Base-by-base conservation (phyloP, 1,140 invertebrate species). In the Drosophila ficusphila region DNA sequence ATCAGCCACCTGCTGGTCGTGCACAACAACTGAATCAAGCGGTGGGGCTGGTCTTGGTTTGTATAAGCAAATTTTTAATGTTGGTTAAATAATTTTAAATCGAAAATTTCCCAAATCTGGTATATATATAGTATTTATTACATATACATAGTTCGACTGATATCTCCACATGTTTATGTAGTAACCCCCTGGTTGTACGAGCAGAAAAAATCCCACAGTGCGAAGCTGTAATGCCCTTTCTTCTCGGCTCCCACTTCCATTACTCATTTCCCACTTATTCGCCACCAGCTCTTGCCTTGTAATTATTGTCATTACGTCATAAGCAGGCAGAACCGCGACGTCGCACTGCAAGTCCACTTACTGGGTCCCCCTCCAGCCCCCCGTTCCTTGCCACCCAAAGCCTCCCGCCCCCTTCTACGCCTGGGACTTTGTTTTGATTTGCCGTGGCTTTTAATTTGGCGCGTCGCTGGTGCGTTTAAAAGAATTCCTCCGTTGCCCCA, bases 271-370 rank as follows among this genome's bases (percentile, higher is more conserved):
- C 21, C 48, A 58, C 53, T 60, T 60, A 31, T 54, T 46, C 18
- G 38, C 51, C 23, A 44, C 25, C 51, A 54, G 18, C 11, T 44
- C 34, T 69, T 60, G 58, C 42, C 27, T 41, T 73, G 67, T 68
- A 69, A 82, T 82, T 69, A 77, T 82, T 74, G 42, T 82, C 79
- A 78, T 82, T 85, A 79, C 79, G 75, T 83, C 79, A 83, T 67
- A 78, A 71, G 47, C 74, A 83, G 68, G 64, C 60, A 64, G 67
- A 71, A 62, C 44, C 54, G 21, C 19, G 52, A 33, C 23, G 18
- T 11, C 38, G 38, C 62, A 44, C 25, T 44, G 29, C 48, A 53
- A 31, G 41, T 31, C 29, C 19, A 41, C 49, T 25, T 36, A 18
- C 18, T 21, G 31, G 12, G 11, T 36, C 33, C 34, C 21, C 12